Conservation (phyloP, 2,888 invertebrate species). For the Dorcus hopei region DNA sequence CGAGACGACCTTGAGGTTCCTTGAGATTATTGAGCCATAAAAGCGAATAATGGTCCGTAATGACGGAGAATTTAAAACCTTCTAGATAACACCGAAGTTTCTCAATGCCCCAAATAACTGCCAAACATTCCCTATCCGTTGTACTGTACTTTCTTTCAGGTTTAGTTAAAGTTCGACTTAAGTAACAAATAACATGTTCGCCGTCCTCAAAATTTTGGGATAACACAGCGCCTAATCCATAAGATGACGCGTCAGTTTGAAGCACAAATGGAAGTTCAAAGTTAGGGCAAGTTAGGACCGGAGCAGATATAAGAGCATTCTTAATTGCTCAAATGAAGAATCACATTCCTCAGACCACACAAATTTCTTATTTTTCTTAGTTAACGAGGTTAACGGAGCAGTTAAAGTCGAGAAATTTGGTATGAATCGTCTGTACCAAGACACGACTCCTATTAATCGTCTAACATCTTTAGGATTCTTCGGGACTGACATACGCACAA, state of each 20-base stretch:
- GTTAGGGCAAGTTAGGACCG: constrained; percentile 14
- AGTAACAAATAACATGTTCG: constrained; percentile 22
- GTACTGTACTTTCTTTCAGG: constrained; percentile 20
- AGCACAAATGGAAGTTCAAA: constrained; percentile 19
- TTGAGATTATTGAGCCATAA: constrained; percentile 12
- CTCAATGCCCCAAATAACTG: background rate
- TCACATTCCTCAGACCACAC: constrained; percentile 10
- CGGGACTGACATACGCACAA: constrained; percentile 29
- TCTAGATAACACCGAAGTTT: background rate
- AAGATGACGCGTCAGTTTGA: constrained; percentile 28
- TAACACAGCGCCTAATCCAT: constrained; percentile 25
- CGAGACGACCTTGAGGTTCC: background rate
- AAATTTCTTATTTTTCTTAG: background rate
- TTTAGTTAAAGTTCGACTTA: constrained; percentile 18
- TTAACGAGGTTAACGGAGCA: constrained; percentile 5
- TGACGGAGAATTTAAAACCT: constrained; percentile 6
- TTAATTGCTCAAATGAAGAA: constrained; percentile 9
- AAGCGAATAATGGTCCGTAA: constrained; percentile 6
- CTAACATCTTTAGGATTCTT: constrained; percentile 23
- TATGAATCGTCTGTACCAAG: constrained; percentile 6
- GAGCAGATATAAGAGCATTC: constrained; percentile 12
- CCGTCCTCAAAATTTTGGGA: constrained; percentile 17
- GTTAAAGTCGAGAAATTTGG: constrained; percentile 2
- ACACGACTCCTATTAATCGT: constrained; percentile 31
- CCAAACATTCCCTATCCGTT: background rate